These are phyloP conservation scores for Thomomys bottae DNA, from an alignment of 2,113 vertebrate genomes.

Conservation along the genomic window DNA sequence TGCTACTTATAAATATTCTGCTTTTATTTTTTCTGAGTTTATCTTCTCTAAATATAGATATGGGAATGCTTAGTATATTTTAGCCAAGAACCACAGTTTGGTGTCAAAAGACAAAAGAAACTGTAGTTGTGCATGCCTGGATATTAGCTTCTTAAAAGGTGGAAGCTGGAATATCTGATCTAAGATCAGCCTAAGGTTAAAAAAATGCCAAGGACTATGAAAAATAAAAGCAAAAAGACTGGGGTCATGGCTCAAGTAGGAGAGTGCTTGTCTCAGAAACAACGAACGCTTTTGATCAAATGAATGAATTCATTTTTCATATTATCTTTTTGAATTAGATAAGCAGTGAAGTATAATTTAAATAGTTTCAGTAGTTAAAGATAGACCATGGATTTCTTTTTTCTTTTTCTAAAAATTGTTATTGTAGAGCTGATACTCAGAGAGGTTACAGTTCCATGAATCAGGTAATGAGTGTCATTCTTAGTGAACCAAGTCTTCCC, in stretches of 20 bases:
- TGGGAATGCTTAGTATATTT: neutral
- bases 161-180: too few relatives aligned
- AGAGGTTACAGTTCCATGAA: too few relatives aligned
- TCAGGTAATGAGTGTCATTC: too few relatives aligned
- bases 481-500: too few relatives aligned
- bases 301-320: neutral
- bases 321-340: neutral
- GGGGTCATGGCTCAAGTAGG: too few relatives aligned
- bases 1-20: neutral
- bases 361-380: neutral
- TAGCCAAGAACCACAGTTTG: neutral
- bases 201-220: too few relatives aligned
- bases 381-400: neutral
- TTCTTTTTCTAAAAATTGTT: neutral
- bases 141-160: too few relatives aligned
- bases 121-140: too few relatives aligned
- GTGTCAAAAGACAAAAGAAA: conserved; percentile 2
- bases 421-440: too few relatives aligned
- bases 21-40: neutral
- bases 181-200: too few relatives aligned
- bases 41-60: neutral
- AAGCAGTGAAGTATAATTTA: conserved; percentile 21
- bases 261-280: too few relatives aligned
- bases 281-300: neutral
- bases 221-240: too few relatives aligned